Conservation (phyloP, 2,113 vertebrate genomes). For the Octodon degus region DNA sequence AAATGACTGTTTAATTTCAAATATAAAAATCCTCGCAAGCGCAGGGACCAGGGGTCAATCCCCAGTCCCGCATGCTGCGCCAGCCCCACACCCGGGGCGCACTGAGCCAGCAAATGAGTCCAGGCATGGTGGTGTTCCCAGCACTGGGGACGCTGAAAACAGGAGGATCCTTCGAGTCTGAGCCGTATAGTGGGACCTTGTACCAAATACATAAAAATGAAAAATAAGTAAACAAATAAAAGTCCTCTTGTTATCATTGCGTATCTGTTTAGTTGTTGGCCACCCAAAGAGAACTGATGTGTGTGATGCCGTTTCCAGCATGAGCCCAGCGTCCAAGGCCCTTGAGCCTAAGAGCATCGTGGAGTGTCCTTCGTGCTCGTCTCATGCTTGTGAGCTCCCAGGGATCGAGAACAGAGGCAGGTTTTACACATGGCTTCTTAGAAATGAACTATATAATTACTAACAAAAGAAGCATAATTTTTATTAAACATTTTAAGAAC, state of each 20-base stretch:
- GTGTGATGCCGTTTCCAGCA: background rate
- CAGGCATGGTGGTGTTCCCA: no score
- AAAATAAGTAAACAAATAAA: background rate
- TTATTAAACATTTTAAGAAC: conserved; percentile 35
- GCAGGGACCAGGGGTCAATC: no score
- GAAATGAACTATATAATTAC: background rate
- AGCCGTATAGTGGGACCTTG: no score
- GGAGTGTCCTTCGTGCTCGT: background rate
- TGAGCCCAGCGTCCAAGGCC: background rate
- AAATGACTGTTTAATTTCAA: conserved; percentile 26
- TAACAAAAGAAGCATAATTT: conserved; percentile 34
- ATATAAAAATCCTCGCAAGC: background rate
- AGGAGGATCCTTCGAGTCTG: no score
- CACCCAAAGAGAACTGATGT: background rate
- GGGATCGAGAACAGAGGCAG: background rate
- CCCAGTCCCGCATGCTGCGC: no score
- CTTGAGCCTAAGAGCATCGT: background rate
- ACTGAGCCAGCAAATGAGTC: no score
- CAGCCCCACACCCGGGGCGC: no score
- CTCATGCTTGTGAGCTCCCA: background rate
- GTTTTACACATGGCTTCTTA: background rate
- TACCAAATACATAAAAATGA: no score
- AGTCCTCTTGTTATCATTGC: background rate
- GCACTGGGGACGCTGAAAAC: no score
- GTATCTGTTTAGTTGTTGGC: background rate